Conservation (phyloP, 2,888 invertebrate species). For the Allacma fusca region DNA sequence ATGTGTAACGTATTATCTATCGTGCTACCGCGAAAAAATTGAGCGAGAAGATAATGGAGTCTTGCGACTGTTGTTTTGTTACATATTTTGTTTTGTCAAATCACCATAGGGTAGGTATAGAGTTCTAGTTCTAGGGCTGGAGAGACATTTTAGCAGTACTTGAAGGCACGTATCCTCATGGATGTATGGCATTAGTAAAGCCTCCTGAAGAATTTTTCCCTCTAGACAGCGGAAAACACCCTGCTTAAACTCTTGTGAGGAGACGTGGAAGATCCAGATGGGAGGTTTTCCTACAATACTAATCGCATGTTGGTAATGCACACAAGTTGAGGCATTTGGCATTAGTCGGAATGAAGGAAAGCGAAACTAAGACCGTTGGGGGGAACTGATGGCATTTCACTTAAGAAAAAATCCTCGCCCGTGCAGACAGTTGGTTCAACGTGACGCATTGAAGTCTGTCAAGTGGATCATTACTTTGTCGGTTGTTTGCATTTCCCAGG, state of each 20-base stretch:
- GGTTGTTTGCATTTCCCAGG: background rate
- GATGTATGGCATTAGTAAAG: background rate
- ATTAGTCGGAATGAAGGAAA: conserved; percentile 1
- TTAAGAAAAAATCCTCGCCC: conserved; percentile 3
- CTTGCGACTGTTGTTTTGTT: conserved; percentile 42
- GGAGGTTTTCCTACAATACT: background rate
- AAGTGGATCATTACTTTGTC: conserved; percentile 8
- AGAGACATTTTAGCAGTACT: background rate
- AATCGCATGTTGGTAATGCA: too few relatives aligned
- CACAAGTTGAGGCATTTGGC: background rate
- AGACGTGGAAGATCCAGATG: background rate
- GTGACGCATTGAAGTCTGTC: conserved; percentile 12
- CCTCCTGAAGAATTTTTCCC: background rate
- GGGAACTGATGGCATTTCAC: conserved; percentile 6
- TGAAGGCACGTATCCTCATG: too few relatives aligned
- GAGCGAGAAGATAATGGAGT: conserved; percentile 37
- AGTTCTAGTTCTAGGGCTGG: background rate
- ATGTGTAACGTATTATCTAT: conserved; percentile 45
- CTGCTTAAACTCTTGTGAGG: background rate
- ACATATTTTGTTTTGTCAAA: conserved; percentile 46
- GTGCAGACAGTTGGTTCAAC: conserved; percentile 9
- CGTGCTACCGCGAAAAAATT: conserved; percentile 43
- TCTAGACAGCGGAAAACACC: background rate
- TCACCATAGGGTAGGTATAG: conserved; percentile 26
- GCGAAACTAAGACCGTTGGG: background rate